Base-by-base conservation (phyloP, 1,140 invertebrate genomes). In the Papilio polyxenes region DNA sequence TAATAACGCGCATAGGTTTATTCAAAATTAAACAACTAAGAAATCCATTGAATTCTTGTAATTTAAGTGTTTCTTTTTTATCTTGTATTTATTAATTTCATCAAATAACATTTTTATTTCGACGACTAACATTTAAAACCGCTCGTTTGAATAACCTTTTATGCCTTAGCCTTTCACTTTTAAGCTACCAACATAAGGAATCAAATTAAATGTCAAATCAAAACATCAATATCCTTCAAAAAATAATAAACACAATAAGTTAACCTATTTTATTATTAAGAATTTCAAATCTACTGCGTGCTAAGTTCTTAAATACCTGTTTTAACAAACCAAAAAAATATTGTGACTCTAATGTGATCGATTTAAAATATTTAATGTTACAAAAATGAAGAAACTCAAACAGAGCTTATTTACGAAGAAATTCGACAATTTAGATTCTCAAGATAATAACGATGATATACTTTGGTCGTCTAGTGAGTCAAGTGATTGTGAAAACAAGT, bases 401-500 rank as follows among this genome's bases (percentile, higher is more conserved):
- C 87, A 90, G 82, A 90, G 87, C 23, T 13, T 82, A 74, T 92
- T 92, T 83, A 78, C 72, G 20, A 77, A 88, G 5, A 92, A 92
- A 85, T 93, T 93, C 80, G 17, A 82, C 20, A 82, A 92, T 51
- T 77, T 94, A 79, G 89, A 91, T 80, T 90, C 90, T 31, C 91
- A 93, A 85, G 87, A 91, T 78, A 76, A 83, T 37, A 82, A 62
- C 23, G 88, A 92, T 80, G 89, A 91, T 76, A 94, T 94, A n/a
- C 88, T 85, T 62, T 93, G 91, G 91, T 89, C 90, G 9, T 88
- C 85, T 1, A 92, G 90, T 80, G 90, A 91, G 59, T 91, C 90
- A 4, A 92, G 92, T 84, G 92, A 92, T 17, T 87, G 87, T 44
- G 91, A 92, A 82, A 86, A 88, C 49, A 75, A 49, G 51, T 72